These are phyloP conservation scores for Apus apus DNA, from an alignment of 2,113 vertebrate genomes.

Conservation along the genomic window DNA sequence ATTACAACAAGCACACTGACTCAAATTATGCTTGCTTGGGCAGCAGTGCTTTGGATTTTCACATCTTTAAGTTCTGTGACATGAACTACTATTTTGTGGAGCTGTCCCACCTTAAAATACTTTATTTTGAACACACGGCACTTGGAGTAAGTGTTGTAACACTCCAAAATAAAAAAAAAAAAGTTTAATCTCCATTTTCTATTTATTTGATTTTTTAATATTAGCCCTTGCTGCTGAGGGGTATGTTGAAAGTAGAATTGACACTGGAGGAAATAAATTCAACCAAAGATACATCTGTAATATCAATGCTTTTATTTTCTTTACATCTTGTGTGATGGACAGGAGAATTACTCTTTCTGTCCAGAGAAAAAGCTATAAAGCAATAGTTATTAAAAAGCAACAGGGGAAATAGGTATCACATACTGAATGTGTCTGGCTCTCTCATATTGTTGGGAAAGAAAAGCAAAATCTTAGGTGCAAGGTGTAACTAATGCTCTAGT, in stretches of 20 bases:
- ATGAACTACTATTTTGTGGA: background rate
- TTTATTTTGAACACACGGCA: background rate
- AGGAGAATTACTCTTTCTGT: conserved; percentile 44
- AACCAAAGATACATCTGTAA: background rate
- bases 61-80: background rate
- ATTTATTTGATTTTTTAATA: conserved; percentile 2
- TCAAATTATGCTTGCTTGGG: background rate
- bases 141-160: background rate
- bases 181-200: background rate
- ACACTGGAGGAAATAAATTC: background rate
- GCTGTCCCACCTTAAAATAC: background rate
- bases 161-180: background rate
- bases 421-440: background rate
- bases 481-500: background rate
- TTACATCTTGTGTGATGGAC: conserved; percentile 27
- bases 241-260: background rate
- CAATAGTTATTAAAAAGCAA: conserved; percentile 56
- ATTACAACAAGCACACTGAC: background rate
- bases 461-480: background rate
- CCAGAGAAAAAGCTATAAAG: conserved; percentile 20
- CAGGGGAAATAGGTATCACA: conserved; percentile 1
- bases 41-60: background rate
- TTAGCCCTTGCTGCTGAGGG: background rate
- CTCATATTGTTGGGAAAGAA: background rate
- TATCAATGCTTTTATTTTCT: conserved; percentile 27